Percentiles rank a stretch among this genome's conserved stretches.
These are phyloP conservation scores for Drosophila neoperkinsi DNA, from an alignment of 2,888 invertebrate species.

Conservation along the genomic window DNA sequence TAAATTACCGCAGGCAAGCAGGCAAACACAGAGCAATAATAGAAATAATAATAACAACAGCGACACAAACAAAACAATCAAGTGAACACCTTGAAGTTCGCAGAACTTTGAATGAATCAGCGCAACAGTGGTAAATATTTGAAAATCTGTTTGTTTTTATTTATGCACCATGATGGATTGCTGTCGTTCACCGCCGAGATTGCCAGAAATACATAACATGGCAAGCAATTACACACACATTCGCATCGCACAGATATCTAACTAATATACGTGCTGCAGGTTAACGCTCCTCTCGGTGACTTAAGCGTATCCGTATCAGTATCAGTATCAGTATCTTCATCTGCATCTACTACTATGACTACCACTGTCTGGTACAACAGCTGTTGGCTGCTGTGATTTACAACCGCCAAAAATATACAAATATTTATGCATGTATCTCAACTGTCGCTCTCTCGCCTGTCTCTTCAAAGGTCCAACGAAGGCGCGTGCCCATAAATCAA, in stretches of 20 bases:
- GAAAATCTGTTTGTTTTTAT: conserved; percentile 25
- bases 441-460: conserved; percentile 23
- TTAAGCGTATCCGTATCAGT: conserved; percentile 9
- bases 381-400: conserved; percentile 39
- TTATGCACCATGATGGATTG: conserved; percentile 14
- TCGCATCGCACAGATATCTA: conserved; percentile 37
- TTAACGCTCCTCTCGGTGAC: conserved; percentile 14
- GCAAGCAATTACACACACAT: conserved; percentile 23
- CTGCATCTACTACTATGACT: conserved; percentile 34
- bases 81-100: conserved; percentile 66
- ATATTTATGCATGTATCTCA: conserved; percentile 44
- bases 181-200: conserved; percentile 9
- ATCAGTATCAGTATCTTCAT: conserved; percentile 37
- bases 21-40: conserved; percentile 45
- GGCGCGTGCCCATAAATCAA: conserved; percentile 51
- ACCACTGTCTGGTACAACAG: background rate
- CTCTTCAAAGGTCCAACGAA: conserved; percentile 32
- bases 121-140: conserved; percentile 49
- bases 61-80: conserved; percentile 52
- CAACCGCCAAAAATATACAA: conserved; percentile 38
- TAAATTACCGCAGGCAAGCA: conserved; percentile 63
- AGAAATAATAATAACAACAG: conserved; percentile 41
- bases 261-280: conserved; percentile 38
- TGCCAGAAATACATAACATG: background rate
- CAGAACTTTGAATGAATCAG: conserved; percentile 65